Evolutionary conservation across 2,113 vertebrate species (phyloP), one percentile per base, ranked within the genome.

Genomic region (Lipophrys pholis): DNA sequence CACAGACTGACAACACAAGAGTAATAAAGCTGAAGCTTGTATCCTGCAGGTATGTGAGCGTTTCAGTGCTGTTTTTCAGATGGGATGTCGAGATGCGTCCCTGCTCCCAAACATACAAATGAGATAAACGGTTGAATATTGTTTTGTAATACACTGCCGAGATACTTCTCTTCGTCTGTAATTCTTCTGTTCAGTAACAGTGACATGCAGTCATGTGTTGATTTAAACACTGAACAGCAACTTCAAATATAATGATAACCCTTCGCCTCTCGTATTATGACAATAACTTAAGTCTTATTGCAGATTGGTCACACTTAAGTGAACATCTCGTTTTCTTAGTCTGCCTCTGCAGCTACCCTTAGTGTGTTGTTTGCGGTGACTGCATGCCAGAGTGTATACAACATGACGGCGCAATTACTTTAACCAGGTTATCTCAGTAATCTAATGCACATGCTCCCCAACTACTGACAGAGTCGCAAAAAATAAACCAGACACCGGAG

Each of bases 341-440:
- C 21, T 3, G 14, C 17, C 55, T 41, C 65, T 6, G 21, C 30
- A 39, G 51, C 38, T 8, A 17, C 7, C 42, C 10, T 35, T 6
- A 49, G 17, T 6, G 54, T 57, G 69, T 77, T 2, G 17, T 45
- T 53, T 14, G 45, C 45, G 40, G 21, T 68, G 57, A 61, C 71
- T 43, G 59, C 74, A 87, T 78, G 50, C 77, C 73, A 48, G 42
- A 65, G 76, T 10, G 76, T 75, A 81, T 57, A 78, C 58, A 58
- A 84, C 69, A 83, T 78, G 80, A 66, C 77, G 56, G 55, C 30
- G 8, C 67, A 87, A 88, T 83, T 82, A 82, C 83, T 65, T 76
- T 87, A 88, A 90, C 75, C 59, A 53, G 45, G 76, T 92, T 86
- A 85, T 58, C 40, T 55, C 77, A 51, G 75, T 80, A 87, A 90